Base-by-base conservation (phyloP, 2,113 vertebrate genomes). In the Erpornis zantholeuca region DNA sequence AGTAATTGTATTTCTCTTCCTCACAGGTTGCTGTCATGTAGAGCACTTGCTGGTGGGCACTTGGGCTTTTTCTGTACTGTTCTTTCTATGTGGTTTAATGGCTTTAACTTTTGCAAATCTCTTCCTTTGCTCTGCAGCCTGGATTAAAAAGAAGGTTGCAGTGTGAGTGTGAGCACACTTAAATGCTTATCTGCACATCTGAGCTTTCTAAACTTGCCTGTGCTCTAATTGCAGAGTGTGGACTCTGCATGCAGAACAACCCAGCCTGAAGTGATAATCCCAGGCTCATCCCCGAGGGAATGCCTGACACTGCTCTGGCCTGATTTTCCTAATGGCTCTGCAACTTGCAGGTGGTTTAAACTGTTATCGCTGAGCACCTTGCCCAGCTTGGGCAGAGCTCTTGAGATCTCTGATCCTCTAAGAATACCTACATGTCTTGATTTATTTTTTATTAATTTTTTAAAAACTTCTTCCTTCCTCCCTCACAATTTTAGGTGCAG, bases 141-240 rank as follows among this genome's bases (percentile, higher is more conserved):
- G 69, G 65, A 44, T 91, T 86, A 54, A 52, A 68, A 75, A 90
- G 60, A 38, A 90, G 56, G 56, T 72, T 84, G 72, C 88, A 57
- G 71, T 23, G 33, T 57, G 79, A 38, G 47, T 52, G 42, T 16
- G 50, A 33, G 64, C 72, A 45, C 88, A 53, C 65, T 75, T 57
- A 63, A 91, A 82, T 77, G 75, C 84, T 97, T 92, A 86, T 94
- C 94, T 94, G 86, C 91, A 85, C 35, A 93, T 94, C 88, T 82
- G 86, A 82, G 92, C 73, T 94, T 95, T 79, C 76, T 86, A 68
- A 92, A 90, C 94, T 80, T 76, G 88, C 89, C 79, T 42, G 15
- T 94, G 95, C 91, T 95, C 94, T 95, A 94, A 95, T 94, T 94
- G 96, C 88, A 79, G 82, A 89, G 92, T 9, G 24, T 63, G 54